phyloP scores from a whole-genome alignment of 64 coral and sea anemone genomes.

The Trachythela sp. region DNA sequence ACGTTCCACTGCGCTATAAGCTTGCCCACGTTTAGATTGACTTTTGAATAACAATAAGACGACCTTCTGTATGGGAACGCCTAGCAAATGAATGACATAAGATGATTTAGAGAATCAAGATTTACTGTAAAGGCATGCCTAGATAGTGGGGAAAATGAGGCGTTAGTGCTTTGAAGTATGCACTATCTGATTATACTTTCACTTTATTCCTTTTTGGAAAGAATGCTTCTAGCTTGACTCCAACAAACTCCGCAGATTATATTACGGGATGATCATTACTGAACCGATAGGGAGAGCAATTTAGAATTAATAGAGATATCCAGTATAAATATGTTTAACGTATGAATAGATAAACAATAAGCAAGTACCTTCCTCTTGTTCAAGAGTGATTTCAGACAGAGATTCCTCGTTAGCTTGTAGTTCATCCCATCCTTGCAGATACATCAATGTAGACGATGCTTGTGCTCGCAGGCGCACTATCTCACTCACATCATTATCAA shows the following conservation, averaged over 20 bases:
- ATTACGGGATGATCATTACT: too few species aligned
- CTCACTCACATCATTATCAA: constrained; percentile 64
- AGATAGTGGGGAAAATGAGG: too few species aligned
- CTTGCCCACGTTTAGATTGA: background rate
- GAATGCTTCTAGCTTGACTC: too few species aligned
- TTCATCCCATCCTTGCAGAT: constrained; percentile 78
- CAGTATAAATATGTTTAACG: too few species aligned
- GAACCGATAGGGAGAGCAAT: too few species aligned
- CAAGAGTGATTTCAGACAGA: constrained; percentile 57
- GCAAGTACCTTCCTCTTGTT: constrained; percentile 74
- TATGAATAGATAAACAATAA: background rate
- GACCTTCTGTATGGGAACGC: background rate
- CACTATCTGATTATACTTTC: too few species aligned
- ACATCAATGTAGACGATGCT: constrained; percentile 24
- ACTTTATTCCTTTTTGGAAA: too few species aligned
- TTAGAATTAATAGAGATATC: too few species aligned
- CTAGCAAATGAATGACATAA: background rate
- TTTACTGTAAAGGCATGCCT: too few species aligned
- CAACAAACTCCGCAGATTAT: too few species aligned
- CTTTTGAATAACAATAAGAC: background rate
- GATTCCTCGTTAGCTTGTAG: constrained; percentile 70
- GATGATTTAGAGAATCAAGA: background rate
- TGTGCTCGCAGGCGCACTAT: background rate
- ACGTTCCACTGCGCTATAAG: background rate
- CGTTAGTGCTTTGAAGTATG: too few species aligned